Base-by-base conservation (phyloP, 2,888 invertebrate species). In the Lottia gigantea region DNA sequence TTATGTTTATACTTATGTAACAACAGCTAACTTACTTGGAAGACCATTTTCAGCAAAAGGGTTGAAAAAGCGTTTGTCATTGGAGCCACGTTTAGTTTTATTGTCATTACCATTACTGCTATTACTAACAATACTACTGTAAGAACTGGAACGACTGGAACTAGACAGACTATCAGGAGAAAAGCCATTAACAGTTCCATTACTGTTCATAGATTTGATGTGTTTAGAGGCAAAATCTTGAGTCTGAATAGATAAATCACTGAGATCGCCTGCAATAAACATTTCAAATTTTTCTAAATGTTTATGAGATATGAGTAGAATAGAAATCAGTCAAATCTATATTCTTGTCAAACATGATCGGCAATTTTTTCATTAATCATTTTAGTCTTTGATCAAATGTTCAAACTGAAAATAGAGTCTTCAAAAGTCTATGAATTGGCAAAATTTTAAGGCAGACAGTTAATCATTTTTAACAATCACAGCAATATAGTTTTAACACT, bases 121-220 rank as follows among this genome's bases (percentile, higher is more conserved):
- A 73, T 76, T 83, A 74, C 83, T 84, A 68, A 85, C 86, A 40
- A 86, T 83, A 69, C 84, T 84, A 71, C 84, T 84, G 80, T 86
- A 86, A 73, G 83, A 85, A 71, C 82, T 81, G 15, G 82, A 82
- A 0, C 83, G 79, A 47, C 82, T 82, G 67, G 78, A 79, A 70
- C 78, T 78, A 45, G 79, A 77, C 62, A 84, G 73, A 3, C 77
- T 72, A 31, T 83, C 82, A 1, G 81, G 80, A 15, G 81, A 77
- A 66, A 80, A 74, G 61, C 76, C 69, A 25, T 67, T 75, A 16
- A 66, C 64, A 49, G 40, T 74, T n/a, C 70, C 66, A 64, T 46
- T 66, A 26, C 67, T 55, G 61, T 75, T 76, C n/a, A 76, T 67
- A 1, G 71, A 46, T 71, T 81, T 80, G 61, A 67, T 68, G 61